Evolutionary conservation across 2,113 vertebrate species (phyloP), one percentile per base, ranked within the genome.

Genomic region (Cyphomyrus plagiostoma): DNA sequence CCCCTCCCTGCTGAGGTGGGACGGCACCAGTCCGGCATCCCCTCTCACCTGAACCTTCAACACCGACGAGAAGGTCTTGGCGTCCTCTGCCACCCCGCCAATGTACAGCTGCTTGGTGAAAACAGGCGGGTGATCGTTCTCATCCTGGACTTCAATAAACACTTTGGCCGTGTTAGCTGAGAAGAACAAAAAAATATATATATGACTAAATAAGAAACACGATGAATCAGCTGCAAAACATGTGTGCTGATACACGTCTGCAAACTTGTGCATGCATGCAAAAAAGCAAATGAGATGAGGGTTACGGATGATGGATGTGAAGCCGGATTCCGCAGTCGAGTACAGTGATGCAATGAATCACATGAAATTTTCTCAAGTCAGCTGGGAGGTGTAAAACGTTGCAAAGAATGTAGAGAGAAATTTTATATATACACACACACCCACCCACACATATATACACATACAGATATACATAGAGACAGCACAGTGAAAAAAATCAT

Each of bases 91-190:
- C 2, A 99, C 98, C 42, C 98, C 98, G 83, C 97, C 98, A 46
- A 99, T 96, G 93, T 99, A 99, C 50, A 96, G 92, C n/a, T 96
- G 92, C 91, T 94, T 97, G 89, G 95, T 97, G 93, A 99, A 99
- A 62, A 97, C 92, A 1, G 98, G 98, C 0, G 93, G 93, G 1
- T 99, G 97, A 94, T 99, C 98, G n/a, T 99, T 99, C 95, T 99
- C 98, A 94, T 99, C 98, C 90, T 94, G 95, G 88, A 99, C 95
- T 88, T 98, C 96, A 86, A 99, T 95, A 83, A 98, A 93, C 17
- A 99, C 98, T 91, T 95, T 97, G 77, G 98, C 98, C 83, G 97
- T 99, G 91, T 99, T 99, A 89, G 97, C 98, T 99, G 90, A 35
- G 87, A 87, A 90, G 91, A 87, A 90, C 91, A 7, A 88, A 26